A percentile compares a stretch with the other conserved stretches of the same genome.
These are phyloP conservation scores for Euschistus heros DNA, from an alignment of 1,140 invertebrate species.

Conservation along the genomic window DNA sequence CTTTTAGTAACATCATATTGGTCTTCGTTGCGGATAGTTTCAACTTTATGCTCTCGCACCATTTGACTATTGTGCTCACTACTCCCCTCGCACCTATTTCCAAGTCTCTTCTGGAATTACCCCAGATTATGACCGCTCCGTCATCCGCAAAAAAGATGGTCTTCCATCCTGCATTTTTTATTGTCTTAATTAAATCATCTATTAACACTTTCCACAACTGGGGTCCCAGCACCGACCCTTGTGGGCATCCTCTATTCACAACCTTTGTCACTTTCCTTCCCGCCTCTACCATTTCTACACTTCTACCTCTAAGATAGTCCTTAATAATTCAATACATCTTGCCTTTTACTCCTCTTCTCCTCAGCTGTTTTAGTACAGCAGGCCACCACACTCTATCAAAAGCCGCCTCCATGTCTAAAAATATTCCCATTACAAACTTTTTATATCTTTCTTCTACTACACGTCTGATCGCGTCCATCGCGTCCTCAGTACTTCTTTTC, in stretches of 20 bases:
- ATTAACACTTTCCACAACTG: conserved; percentile 30
- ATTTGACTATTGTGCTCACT: not conserved
- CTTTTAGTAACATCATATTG: not conserved
- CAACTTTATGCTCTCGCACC: not conserved
- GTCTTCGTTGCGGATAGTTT: not conserved
- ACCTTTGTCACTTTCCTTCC: not conserved
- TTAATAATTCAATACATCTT: not conserved
- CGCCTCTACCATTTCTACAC: not conserved
- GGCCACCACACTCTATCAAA: too few relatives aligned
- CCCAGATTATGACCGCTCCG: not conserved
- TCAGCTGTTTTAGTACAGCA: conserved; percentile 8
- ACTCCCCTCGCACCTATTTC: not conserved
- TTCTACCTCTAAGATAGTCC: not conserved
- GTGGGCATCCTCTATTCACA: conserved; percentile 25
- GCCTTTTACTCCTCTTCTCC: not conserved
- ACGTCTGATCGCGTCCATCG: too few relatives aligned
- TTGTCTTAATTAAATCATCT: conserved; percentile 12
- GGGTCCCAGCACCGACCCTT: conserved; percentile 28
- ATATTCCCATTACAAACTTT: conserved; percentile 10
- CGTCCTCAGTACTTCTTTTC: too few relatives aligned
- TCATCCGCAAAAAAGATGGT: not conserved
- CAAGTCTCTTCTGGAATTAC: too few relatives aligned
- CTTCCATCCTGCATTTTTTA: not conserved
- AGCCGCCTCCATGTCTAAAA: conserved; percentile 9
- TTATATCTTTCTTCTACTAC: not conserved